These are phyloP conservation scores for Orthonevra nobilis DNA, from an alignment of 2,888 invertebrate genomes.

Conservation along the genomic window DNA sequence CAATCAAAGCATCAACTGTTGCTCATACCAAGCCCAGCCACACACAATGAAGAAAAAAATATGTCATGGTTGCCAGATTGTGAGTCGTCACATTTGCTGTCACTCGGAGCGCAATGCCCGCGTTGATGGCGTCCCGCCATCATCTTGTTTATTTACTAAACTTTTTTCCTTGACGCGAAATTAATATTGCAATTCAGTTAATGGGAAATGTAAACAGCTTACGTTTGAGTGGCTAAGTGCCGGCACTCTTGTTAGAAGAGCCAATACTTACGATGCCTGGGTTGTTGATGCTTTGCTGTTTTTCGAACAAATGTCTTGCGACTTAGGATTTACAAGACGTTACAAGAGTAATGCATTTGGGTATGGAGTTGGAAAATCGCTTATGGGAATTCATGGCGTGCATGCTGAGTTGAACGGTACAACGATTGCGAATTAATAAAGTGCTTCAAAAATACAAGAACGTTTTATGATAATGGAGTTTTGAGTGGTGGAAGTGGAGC, in stretches of 20 bases:
- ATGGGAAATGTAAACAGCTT: slow-evolving; percentile 56
- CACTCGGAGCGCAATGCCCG: background rate
- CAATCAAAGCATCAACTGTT: too few species aligned
- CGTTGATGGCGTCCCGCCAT: slow-evolving; percentile 12
- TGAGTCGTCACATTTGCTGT: slow-evolving; percentile 7
- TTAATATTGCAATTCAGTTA: slow-evolving; percentile 55
- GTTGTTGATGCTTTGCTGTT: slow-evolving; percentile 30
- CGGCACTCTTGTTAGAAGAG: slow-evolving; percentile 18
- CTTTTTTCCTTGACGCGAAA: slow-evolving; percentile 32
- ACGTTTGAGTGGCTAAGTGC: slow-evolving; percentile 58
- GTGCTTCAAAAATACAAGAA: slow-evolving; percentile 28
- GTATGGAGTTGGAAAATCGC: slow-evolving; percentile 7
- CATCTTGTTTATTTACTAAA: slow-evolving; percentile 39
- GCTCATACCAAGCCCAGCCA: too few species aligned
- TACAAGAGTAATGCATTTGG: slow-evolving; percentile 56
- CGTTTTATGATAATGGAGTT: slow-evolving; percentile 35
- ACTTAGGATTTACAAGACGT: slow-evolving; percentile 12
- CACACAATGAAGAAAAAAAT: too few species aligned
- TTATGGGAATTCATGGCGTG: slow-evolving; percentile 18
- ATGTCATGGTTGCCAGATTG: slow-evolving; percentile 35
- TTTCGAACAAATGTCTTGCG: background rate
- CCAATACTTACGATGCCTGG: slow-evolving; percentile 5
- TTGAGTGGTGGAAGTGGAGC: slow-evolving; percentile 21
- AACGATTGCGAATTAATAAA: slow-evolving; percentile 32
- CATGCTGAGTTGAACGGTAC: slow-evolving; percentile 13